These are phyloP conservation scores for Seira musarum DNA, from an alignment of 2,888 invertebrate genomes.

Conservation along the genomic window DNA sequence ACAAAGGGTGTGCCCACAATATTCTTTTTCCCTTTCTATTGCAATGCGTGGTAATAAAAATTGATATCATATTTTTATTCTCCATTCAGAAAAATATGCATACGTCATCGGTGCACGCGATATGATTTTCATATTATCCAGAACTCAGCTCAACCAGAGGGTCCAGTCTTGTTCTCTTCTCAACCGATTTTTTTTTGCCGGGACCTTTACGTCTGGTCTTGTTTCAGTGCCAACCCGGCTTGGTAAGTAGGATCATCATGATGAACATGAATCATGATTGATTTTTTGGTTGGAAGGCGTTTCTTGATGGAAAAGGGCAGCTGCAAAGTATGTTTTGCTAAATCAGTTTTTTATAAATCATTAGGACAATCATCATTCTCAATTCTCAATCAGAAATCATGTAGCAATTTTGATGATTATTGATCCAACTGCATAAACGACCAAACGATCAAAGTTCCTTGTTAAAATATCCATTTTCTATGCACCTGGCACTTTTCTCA, in stretches of 20 bases:
- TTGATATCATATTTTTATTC: constrained; percentile 19
- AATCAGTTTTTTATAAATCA: constrained; percentile 5
- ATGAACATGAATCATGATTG: background rate
- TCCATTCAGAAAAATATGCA: background rate
- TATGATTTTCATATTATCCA: background rate
- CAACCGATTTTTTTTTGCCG: too few species aligned
- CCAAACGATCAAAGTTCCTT: background rate
- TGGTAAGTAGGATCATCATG: too few species aligned
- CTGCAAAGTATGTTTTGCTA: constrained; percentile 11
- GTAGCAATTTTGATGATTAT: background rate
- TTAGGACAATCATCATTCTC: background rate
- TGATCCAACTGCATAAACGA: background rate
- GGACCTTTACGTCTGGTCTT: too few species aligned
- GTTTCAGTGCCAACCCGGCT: too few species aligned
- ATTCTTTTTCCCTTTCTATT: constrained; percentile 10
- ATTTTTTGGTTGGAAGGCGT: background rate
- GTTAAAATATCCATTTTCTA: background rate
- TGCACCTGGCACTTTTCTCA: background rate
- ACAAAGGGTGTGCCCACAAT: constrained; percentile 26
- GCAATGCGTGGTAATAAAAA: background rate
- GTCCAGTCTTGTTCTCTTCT: too few species aligned
- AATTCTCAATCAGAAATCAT: background rate
- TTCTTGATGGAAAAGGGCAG: background rate
- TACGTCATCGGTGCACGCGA: constrained; percentile 10
- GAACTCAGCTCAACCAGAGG: too few species aligned